phyloP scores from a whole-genome alignment of 2,113 vertebrate genomes.

The Heteronetta atricapilla region DNA sequence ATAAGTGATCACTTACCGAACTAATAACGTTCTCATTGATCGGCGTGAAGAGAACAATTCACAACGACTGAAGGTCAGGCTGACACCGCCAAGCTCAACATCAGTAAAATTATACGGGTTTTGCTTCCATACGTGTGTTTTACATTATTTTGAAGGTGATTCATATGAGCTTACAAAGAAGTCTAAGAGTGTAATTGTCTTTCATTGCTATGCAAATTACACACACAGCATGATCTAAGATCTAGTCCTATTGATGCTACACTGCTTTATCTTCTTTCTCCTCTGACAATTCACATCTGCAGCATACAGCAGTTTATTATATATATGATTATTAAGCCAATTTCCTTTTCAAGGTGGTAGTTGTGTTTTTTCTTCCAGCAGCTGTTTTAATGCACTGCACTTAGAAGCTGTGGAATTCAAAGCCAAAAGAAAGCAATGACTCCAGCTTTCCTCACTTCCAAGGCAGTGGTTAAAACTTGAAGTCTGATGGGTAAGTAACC shows the following conservation, averaged over 20 bases:
- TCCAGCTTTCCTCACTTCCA: slow-evolving; percentile 46
- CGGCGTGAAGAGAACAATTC: slow-evolving; percentile 12
- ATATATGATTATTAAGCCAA: slow-evolving; percentile 72
- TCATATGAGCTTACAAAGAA: slow-evolving; percentile 41
- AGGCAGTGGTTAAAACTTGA: slow-evolving; percentile 48
- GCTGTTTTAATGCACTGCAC: slow-evolving; percentile 23
- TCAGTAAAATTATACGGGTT: background rate
- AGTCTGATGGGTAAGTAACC: slow-evolving; percentile 53
- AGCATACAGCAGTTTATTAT: slow-evolving; percentile 69
- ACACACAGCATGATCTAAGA: slow-evolving; percentile 65
- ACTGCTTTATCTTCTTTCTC: slow-evolving; percentile 70
- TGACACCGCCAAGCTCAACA: background rate
- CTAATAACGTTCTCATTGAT: slow-evolving; percentile 53
- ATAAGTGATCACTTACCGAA: background rate
- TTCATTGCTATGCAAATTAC: slow-evolving; percentile 76
- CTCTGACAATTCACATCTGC: slow-evolving; percentile 67
- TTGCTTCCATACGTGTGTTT: background rate
- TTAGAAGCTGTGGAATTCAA: background rate
- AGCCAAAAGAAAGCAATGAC: slow-evolving; percentile 28
- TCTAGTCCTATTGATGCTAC: slow-evolving; percentile 70
- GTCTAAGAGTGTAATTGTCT: slow-evolving; percentile 50
- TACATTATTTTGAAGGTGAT: slow-evolving; percentile 61
- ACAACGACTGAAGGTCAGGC: slow-evolving; percentile 50
- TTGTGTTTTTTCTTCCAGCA: slow-evolving; percentile 16
- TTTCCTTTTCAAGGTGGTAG: slow-evolving; percentile 37